phyloP scores from a whole-genome alignment of 2,113 vertebrate genomes.

The Lepus americanus region DNA sequence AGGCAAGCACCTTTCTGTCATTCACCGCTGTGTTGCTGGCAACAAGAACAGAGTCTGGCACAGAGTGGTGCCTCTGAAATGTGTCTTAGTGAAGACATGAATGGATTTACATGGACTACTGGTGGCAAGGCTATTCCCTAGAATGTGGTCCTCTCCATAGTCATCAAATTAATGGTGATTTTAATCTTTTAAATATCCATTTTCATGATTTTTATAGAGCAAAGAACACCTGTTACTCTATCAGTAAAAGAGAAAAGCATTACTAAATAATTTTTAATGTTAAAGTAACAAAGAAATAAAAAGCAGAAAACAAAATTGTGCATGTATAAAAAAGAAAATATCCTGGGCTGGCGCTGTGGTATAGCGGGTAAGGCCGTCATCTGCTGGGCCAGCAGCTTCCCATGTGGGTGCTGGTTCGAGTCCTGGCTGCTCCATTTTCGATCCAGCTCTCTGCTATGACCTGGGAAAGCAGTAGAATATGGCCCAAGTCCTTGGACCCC shows the following conservation, averaged over 20 bases:
- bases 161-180: not conserved
- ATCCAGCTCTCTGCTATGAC: too few relatives aligned
- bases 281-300: not conserved
- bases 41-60: not conserved
- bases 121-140: not conserved
- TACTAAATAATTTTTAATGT: slow-evolving; percentile 1
- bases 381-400: too few relatives aligned
- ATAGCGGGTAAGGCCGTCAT: too few relatives aligned
- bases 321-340: not conserved
- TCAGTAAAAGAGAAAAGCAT: not conserved
- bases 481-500: too few relatives aligned
- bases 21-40: not conserved
- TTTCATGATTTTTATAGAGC: not conserved
- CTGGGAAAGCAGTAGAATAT: too few relatives aligned
- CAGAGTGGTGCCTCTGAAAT: not conserved
- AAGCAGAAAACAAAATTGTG: not conserved
- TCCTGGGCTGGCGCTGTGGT: too few relatives aligned
- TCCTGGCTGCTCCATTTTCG: too few relatives aligned
- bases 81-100: not conserved
- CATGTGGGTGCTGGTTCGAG: too few relatives aligned
- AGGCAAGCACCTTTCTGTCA: not conserved
- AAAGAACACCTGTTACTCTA: slow-evolving; percentile 6
- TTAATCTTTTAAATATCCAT: not conserved
- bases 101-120: too few relatives aligned
- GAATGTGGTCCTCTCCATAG: not conserved